Evolutionary conservation across 2,113 vertebrate genomes (phyloP), one percentile per base, ranked within the genome.

Genomic region (Hystrix brachyura): DNA sequence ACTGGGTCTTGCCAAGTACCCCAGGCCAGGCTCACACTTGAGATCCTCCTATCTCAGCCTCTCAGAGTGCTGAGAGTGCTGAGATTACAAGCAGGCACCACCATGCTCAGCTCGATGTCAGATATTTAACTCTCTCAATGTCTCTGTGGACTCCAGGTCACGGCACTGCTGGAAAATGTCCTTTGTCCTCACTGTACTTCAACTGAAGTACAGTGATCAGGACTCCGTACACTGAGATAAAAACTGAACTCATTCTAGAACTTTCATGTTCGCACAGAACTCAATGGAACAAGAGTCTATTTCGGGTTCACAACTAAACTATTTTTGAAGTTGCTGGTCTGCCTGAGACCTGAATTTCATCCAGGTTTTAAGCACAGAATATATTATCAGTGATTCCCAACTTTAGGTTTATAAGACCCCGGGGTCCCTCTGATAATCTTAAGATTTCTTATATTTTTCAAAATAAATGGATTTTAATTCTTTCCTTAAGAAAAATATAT

Each of bases 341-440:
- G 60, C 85, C 78, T 67, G 48, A 94, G 59, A 85, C 80, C 94
- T 79, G 43, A 88, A 95, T 84, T 93, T 53, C 60, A 95, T 59
- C 83, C 59, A 94, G 69, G 87, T 96, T 94, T 89, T 85, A 87
- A 97, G 92, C 71, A 65, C 51, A 90, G 53, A 46, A 65, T 57
- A 1, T 65, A 96, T 95, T 46, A 78, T 51, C 97, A 97, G 97
- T 98, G 98, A 98, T 98, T 97, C 93, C 96, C 95, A 98, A 95
- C 91, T 96, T 97, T 94, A 96, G 78, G 76, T 95, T 86, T 96
- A 0, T 91, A 95, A 98, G 96, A 97, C 93, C 92, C 84, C 3
- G 12, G 59, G 38, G 51, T 95, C 81, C 96, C 94, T 94, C 84
- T 80, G 72, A 38, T 57, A 78, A 93, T 85, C 89, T 91, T 80